Evolutionary conservation across 35 echinoderm and acorn worm genomes (phyloP).

Genomic region (Hemicentrotus pulcherrimus): DNA sequence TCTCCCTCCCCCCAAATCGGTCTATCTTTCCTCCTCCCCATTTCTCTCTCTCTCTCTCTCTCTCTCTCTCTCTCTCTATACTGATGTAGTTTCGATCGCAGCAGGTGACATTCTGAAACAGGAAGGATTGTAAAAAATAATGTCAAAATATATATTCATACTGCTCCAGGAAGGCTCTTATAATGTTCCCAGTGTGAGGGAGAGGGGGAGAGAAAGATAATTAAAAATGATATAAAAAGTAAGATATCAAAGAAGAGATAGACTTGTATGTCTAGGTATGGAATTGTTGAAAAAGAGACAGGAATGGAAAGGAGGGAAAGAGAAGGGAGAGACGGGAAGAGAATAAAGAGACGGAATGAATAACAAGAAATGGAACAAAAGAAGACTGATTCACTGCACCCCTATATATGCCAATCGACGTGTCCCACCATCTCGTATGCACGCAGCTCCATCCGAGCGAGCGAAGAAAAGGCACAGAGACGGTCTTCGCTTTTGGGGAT

Average conservation of each 20-base stretch:
- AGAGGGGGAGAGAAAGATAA: background rate
- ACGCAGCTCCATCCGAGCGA: background rate
- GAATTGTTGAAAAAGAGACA: background rate
- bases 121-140: background rate
- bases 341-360: background rate
- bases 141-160: no score
- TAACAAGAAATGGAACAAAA: background rate
- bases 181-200: background rate
- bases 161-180: background rate
- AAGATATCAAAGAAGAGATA: background rate
- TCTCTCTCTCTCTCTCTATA: background rate
- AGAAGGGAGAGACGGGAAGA: background rate
- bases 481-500: background rate
- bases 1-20: no score
- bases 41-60: background rate
- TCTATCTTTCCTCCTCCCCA: no score
- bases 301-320: background rate
- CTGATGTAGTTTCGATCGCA: background rate
- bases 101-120: slow-evolving; percentile 3
- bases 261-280: no score
- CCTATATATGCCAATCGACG: background rate
- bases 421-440: slow-evolving; percentile 9
- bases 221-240: background rate
- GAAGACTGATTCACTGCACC: background rate
- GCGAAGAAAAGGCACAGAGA: background rate